Evolutionary conservation across 2,888 invertebrate genomes (phyloP).

Genomic region (Agrochola macilenta): DNA sequence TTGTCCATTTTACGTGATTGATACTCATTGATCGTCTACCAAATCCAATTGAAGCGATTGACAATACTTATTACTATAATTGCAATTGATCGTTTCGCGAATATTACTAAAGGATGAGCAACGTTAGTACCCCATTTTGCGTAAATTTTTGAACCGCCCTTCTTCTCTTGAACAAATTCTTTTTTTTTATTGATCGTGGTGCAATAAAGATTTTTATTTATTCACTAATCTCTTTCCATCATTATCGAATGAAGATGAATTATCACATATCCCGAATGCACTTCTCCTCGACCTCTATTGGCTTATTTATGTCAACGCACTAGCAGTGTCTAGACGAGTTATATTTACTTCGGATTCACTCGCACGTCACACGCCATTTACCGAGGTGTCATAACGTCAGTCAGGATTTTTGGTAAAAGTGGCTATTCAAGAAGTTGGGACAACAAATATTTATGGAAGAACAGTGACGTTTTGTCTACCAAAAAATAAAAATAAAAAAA

Average conservation of each 20-base stretch:
- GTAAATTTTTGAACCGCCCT: too few relatives aligned
- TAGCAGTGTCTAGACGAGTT: constrained; percentile 77
- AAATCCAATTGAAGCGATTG: too few relatives aligned
- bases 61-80: too few relatives aligned
- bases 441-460: neutral
- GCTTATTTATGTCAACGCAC: constrained; percentile 74
- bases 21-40: too few relatives aligned
- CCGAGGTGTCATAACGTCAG: constrained; percentile 43
- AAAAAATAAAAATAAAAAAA: neutral
- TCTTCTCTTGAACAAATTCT: too few relatives aligned
- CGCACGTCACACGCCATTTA: constrained; percentile 59
- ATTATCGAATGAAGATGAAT: neutral
- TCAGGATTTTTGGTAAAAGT: constrained; percentile 25
- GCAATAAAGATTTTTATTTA: too few relatives aligned
- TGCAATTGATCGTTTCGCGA: too few relatives aligned
- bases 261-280: constrained; percentile 37
- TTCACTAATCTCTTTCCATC: too few relatives aligned
- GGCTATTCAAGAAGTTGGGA: constrained; percentile 17
- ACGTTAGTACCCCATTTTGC: neutral
- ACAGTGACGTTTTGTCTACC: neutral
- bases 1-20: too few relatives aligned
- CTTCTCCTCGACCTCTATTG: constrained; percentile 41
- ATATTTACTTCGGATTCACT: constrained; percentile 71
- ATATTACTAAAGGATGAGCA: neutral
- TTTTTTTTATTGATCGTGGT: too few relatives aligned